Conservation (phyloP, 2,113 vertebrate genomes). For the Formicarius rufipectus region DNA sequence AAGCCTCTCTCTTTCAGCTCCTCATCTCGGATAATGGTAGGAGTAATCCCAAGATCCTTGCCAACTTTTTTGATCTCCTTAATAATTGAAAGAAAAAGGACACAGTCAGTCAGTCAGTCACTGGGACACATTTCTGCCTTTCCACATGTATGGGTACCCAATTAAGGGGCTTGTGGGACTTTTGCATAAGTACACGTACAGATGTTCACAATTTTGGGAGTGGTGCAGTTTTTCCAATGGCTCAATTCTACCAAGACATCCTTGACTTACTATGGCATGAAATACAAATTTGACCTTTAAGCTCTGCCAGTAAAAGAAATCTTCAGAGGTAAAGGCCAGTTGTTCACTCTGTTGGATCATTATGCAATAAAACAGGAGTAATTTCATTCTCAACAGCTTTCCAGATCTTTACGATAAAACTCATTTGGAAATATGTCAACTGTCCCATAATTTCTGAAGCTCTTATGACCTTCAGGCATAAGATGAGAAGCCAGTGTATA, state of each 20-base stretch:
- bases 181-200: neutral
- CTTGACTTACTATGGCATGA: neutral
- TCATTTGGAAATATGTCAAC: neutral
- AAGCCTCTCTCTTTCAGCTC: slow-evolving; percentile 92
- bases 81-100: slow-evolving; percentile 29
- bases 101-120: neutral
- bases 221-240: neutral
- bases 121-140: neutral
- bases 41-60: slow-evolving; percentile 85
- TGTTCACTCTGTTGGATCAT: neutral
- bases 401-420: neutral
- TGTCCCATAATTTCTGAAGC: neutral
- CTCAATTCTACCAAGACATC: neutral
- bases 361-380: neutral
- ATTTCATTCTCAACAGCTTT: neutral
- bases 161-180: neutral
- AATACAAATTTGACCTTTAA: slow-evolving; percentile 23
- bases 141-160: neutral
- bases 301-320: neutral
- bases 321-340: slow-evolving; percentile 20
- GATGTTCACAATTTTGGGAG: neutral
- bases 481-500: neutral
- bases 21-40: slow-evolving; percentile 88
- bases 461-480: neutral
- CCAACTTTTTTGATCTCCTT: slow-evolving; percentile 94